Evolutionary conservation across 2,888 invertebrate genomes (phyloP), one percentile per base, ranked within the genome.

Genomic region (Acrobasis repandana): DNA sequence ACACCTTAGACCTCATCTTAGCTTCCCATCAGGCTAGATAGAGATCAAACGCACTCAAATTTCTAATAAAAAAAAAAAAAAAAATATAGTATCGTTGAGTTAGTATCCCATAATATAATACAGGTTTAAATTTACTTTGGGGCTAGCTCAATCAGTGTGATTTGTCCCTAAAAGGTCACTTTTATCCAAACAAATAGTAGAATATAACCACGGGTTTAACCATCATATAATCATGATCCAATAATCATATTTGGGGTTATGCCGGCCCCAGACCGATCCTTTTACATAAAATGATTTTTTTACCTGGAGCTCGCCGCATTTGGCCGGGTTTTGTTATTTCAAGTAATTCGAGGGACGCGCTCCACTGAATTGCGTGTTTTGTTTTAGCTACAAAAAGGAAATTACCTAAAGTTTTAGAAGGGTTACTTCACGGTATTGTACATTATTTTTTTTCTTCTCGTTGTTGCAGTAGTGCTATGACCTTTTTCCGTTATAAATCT

Each of bases 141-240:
- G 28, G 28, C 8, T 28, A 4, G 4, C 6, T 28, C 10, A 1
- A 38, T 43, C 4, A 10, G 5, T 14, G 43, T 11, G 3, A 11
- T 4, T 43, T 14, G n/a, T n/a, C n/a, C 6, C 43, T 43, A 14
- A n/a, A 48, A 48, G 18, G 48, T 33, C 20, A 15, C 28, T 51
- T 51, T 51, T 33, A 2, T 33, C 10, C 43, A 18, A 28, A 51
- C 38, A 54, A 54, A 9, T 10, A 54, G 6, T 16, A 9, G 54
- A 6, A 1, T 43, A 38, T 15, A 38, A 54, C 20, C 38, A 76
- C 76, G 54, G 14, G 5, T 43, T 20, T 15, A 38, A 54, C 20
- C 38, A 76, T 76, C 70, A 76, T 72, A 76, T 77, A 81, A 77
- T 78, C 78, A 78, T 77, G 75, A 79, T 76, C 74, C 77, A 79